These are phyloP conservation scores for Bellardia bayeri DNA, from an alignment of 2,888 invertebrate species.

Conservation along the genomic window DNA sequence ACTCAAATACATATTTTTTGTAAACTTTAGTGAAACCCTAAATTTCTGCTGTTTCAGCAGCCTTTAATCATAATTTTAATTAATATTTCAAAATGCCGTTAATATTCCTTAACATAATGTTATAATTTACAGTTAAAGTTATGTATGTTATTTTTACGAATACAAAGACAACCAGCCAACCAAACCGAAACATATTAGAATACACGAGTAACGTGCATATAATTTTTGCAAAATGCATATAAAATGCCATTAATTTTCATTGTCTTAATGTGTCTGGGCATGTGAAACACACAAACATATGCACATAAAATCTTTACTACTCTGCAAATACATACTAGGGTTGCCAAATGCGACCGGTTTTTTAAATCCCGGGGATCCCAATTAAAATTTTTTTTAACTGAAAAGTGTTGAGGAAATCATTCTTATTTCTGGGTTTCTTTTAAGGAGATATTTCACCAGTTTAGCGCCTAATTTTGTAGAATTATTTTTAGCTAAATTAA, in stretches of 20 bases:
- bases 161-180: not conserved
- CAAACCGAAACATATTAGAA: not conserved
- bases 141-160: not conserved
- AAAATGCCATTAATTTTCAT: slow-evolving; percentile 72
- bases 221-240: slow-evolving; percentile 64
- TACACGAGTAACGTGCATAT: slow-evolving; percentile 40
- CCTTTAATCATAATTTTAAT: slow-evolving; percentile 13
- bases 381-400: no score
- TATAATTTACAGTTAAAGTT: slow-evolving; percentile 32
- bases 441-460: no score
- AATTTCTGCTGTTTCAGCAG: not conserved
- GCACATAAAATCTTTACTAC: slow-evolving; percentile 1
- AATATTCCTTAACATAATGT: slow-evolving; percentile 43
- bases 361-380: no score
- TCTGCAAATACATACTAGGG: no score
- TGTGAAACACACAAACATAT: slow-evolving; percentile 35
- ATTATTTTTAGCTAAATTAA: no score
- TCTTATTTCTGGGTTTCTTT: no score
- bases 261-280: slow-evolving; percentile 70
- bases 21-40: no score
- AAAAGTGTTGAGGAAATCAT: no score
- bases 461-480: no score
- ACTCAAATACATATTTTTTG: no score
- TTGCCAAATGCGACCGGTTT: no score
- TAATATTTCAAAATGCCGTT: slow-evolving; percentile 48